Percentiles rank a stretch among this genome's conserved stretches.
Evolutionary conservation across 2,888 invertebrate species (phyloP).

Genomic region (Epinotia nisella): DNA sequence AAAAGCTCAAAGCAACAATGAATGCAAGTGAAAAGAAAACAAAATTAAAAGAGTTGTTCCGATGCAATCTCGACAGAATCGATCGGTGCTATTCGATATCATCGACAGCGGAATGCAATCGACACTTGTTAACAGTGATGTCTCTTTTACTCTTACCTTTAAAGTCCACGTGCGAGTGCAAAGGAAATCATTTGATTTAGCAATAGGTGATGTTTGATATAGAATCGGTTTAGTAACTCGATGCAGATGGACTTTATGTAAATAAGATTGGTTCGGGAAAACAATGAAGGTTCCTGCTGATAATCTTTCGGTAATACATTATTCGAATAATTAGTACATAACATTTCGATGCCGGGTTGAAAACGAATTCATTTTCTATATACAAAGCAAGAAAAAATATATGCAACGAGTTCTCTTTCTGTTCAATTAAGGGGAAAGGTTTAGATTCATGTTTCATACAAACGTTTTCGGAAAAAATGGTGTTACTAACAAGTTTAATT

Average conservation of each 20-base stretch:
- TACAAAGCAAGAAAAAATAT: not conserved
- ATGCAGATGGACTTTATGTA: constrained; percentile 76
- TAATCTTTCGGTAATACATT: constrained; percentile 64
- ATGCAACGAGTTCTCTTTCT: too few relatives aligned
- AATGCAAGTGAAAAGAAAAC: constrained; percentile 58
- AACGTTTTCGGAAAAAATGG: too few relatives aligned
- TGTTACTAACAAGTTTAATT: too few relatives aligned
- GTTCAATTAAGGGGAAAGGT: too few relatives aligned
- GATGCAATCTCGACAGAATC: constrained; percentile 60
- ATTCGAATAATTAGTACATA: constrained; percentile 45
- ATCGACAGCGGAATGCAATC: constrained; percentile 27
- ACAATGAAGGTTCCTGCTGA: constrained; percentile 78
- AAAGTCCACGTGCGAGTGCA: not conserved
- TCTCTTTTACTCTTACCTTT: constrained; percentile 10
- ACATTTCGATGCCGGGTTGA: constrained; percentile 16
- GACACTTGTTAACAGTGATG: constrained; percentile 8
- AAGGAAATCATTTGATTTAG: constrained; percentile 4
- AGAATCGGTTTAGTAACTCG: constrained; percentile 56
- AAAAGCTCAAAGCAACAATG: constrained; percentile 69
- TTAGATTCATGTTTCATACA: too few relatives aligned
- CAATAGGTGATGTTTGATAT: constrained; percentile 43
- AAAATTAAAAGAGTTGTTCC: constrained; percentile 51
- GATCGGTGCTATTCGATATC: constrained; percentile 40
- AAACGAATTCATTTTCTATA: not conserved
- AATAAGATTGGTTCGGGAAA: constrained; percentile 68